Conservation (phyloP, 1,140 invertebrate genomes). For the Leptinotarsa defecta region DNA sequence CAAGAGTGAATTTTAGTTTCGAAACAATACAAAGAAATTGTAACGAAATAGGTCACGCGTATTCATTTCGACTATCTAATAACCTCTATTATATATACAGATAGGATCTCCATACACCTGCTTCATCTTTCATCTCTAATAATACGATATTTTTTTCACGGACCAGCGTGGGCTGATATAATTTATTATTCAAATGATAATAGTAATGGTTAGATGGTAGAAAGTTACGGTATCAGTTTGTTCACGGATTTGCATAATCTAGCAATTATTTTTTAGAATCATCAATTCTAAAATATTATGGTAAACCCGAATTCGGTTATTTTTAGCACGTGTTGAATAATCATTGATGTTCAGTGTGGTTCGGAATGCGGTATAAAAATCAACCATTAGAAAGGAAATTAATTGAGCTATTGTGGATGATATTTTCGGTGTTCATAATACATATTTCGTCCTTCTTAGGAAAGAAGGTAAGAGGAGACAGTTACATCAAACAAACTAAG, state of each 20-base stretch:
- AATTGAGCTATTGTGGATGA: no score
- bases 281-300: neutral
- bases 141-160: slow-evolving; percentile 12
- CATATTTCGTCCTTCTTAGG: no score
- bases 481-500: no score
- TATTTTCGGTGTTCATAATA: no score
- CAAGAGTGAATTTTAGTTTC: no score
- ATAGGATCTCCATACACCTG: slow-evolving; percentile 20
- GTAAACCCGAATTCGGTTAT: neutral
- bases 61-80: slow-evolving; percentile 10
- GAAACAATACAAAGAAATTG: no score
- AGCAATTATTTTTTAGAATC: slow-evolving; percentile 13
- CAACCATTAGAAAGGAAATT: no score
- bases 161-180: slow-evolving; percentile 24
- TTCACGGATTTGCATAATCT: neutral
- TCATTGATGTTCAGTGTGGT: neutral
- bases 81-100: slow-evolving; percentile 13
- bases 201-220: slow-evolving; percentile 6
- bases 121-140: slow-evolving; percentile 21
- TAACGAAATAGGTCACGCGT: slow-evolving; percentile 6
- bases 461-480: no score
- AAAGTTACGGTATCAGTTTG: slow-evolving; percentile 2
- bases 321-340: neutral
- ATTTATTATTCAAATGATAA: slow-evolving; percentile 18
- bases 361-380: no score